Conservation (phyloP, 2,888 invertebrate species). For the Smittia aterrima region DNA sequence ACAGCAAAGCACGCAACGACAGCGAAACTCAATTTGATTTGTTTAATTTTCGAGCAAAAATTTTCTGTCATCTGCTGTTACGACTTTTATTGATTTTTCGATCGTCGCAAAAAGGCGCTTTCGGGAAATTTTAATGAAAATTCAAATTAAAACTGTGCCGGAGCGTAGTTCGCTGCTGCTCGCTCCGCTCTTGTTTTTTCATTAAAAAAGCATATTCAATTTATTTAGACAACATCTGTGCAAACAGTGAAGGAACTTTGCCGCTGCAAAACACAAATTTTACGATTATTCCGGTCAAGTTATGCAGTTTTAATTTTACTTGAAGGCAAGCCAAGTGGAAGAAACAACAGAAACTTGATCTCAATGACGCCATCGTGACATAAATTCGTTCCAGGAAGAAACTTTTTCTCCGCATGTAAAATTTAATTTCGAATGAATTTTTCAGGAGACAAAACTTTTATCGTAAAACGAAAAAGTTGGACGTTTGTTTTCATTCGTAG, state of each 20-base stretch:
- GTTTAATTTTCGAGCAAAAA: background rate
- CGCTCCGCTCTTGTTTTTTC: background rate
- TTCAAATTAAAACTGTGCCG: constrained; percentile 5
- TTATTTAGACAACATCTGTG: constrained; percentile 29
- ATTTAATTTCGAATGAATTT: constrained; percentile 4
- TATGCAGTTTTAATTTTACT: background rate
- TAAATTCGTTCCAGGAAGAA: background rate
- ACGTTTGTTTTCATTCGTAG: background rate
- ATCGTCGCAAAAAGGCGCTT: background rate
- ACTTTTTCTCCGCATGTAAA: background rate
- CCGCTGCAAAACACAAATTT: background rate
- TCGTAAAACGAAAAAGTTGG: background rate
- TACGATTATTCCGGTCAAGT: background rate
- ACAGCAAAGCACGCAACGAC: too few relatives aligned
- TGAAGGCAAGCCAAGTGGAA: background rate
- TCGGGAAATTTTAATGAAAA: constrained; percentile 33
- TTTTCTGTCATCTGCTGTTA: constrained; percentile 11
- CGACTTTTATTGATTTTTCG: constrained; percentile 21
- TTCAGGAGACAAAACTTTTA: background rate
- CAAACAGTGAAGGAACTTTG: constrained; percentile 17
- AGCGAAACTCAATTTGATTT: too few relatives aligned
- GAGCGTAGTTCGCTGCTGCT: background rate
- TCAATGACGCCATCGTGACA: background rate
- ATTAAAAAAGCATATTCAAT: constrained; percentile 29
- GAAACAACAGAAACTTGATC: constrained; percentile 4